Evolutionary conservation across 2,113 vertebrate genomes (phyloP), one percentile per base, ranked within the genome.

Genomic region (Ginglymostoma cirratum): DNA sequence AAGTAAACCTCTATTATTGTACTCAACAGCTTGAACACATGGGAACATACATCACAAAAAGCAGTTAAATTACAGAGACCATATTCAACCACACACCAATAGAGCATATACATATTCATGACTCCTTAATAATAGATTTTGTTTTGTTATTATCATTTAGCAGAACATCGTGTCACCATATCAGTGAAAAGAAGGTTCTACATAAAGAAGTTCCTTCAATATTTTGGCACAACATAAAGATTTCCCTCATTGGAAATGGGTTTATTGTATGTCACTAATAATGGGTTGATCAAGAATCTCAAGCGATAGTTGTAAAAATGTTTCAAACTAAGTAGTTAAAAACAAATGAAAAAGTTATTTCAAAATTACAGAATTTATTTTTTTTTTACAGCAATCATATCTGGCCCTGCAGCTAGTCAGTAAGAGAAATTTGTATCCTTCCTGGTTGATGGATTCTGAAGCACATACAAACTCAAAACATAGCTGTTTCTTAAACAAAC

Each of bases 401-500:
- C 24, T 19, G 24, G 52, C 24, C 30, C 23, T 61, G 52, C 87
- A 61, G 38, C 38, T 67, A 66, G n/a, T 21, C 34, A 95, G 94
- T 76, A 70, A 95, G 14, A 24, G 67, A 95, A 27, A 95, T 95
- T 76, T 52, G 69, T 52, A 76, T 55, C 87, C 8, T 52, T 30
- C 48, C 48, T 89, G 86, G 86, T 89, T 52, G 24, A 55, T 55
- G 55, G 23, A 55, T 89, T 89, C 24, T n/a, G 55, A 90, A 90
- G 27, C 89, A 93, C 89, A 93, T 45, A 95, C 14, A 72, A 72
- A 95, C 67, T 52, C 45, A 72, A 95, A 23, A 95, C 42, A 48
- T 67, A 27, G 27, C 42, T 72, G 94, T 4, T 72, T 95, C 67
- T 52, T 72, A 72, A 95, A 52, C 12, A 70, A 95, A 95, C 19